Evolutionary conservation across 2,888 invertebrate genomes (phyloP), one percentile per base, ranked within the genome.

Genomic region (Trypoxylon attenuatum): DNA sequence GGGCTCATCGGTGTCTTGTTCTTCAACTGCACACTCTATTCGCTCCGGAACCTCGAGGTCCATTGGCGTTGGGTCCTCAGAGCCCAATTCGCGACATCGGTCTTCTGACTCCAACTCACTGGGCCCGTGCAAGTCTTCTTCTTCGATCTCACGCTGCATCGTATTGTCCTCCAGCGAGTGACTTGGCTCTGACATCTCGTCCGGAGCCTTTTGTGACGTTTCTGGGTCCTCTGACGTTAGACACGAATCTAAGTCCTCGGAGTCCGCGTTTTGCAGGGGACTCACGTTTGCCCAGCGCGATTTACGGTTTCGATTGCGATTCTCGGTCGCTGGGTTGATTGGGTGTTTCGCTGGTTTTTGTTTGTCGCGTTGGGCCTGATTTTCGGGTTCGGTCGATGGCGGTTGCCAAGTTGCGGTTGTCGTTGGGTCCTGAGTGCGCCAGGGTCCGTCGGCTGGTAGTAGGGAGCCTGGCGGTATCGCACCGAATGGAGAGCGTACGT

Each of bases 281-380:
- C 80, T 82, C 3, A 70, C 77, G 6, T 80, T 82, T 6, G 79
- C 77, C 82, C 82, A 81, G n/a, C 82, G 69, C 1, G 80, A 83
- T 54, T 84, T 84, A 25, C 84, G 73, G 39, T 77, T 84, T 19
- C 84, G 75, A 52, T 84, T 84, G 6, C 83, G 78, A 54, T 68
- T 81, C 25, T 78, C 82, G 13, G 75, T 67, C 16, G 81, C 80
- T 15, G 46, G 63, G 29, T 63, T 66, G 22, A 52, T 71, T 2
- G 52, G 47, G 22, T 71, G 71, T 25, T 62, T 57, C 15, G 38
- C 46, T 21, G 43, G 33, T 39, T 82, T 80, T 39, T 58, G 55
- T 51, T 75, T 79, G 2, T 81, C 80, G 18, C 79, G 69, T 3
- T 65, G 10, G n/a, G 8, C 45, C 6, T 49, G 53, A 18, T 21